Conservation (phyloP, 2,113 vertebrate genomes). For the Microtus oregoni region DNA sequence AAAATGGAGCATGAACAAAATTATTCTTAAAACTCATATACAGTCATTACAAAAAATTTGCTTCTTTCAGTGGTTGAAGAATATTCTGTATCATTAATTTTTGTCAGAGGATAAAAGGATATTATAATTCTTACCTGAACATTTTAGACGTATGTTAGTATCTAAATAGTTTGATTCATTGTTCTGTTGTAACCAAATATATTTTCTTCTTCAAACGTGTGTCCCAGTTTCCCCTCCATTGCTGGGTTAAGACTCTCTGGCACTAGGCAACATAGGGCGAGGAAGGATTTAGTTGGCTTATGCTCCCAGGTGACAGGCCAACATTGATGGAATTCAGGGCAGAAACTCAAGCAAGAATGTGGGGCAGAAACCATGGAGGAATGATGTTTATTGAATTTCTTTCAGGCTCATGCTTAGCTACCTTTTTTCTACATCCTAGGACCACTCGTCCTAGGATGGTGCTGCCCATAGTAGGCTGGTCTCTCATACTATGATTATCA, state of each 20-base stretch:
- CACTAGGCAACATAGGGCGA: too few species aligned
- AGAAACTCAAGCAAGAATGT: too few species aligned
- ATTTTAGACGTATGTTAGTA: background rate
- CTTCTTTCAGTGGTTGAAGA: background rate
- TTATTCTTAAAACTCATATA: background rate
- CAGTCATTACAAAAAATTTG: background rate
- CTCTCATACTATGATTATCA: too few species aligned
- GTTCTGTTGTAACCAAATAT: background rate
- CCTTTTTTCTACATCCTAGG: background rate
- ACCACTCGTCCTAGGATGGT: too few species aligned
- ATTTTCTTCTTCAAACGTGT: background rate
- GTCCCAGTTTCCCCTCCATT: background rate
- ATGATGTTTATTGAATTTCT: background rate
- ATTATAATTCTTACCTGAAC: background rate
- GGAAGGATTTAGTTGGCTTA: background rate
- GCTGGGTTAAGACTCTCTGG: background rate
- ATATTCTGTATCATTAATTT: background rate
- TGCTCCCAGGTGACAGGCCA: too few species aligned
- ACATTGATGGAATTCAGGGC: too few species aligned
- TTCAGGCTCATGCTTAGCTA: background rate
- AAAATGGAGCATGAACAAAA: background rate
- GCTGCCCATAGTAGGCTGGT: fast-evolving
- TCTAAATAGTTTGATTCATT: background rate
- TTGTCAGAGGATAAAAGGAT: background rate
- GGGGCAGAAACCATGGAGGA: too few species aligned